Evolutionary conservation across 2,113 vertebrate species (phyloP), one percentile per base, ranked within the genome.

Genomic region (Onychorhynchus coronatus): DNA sequence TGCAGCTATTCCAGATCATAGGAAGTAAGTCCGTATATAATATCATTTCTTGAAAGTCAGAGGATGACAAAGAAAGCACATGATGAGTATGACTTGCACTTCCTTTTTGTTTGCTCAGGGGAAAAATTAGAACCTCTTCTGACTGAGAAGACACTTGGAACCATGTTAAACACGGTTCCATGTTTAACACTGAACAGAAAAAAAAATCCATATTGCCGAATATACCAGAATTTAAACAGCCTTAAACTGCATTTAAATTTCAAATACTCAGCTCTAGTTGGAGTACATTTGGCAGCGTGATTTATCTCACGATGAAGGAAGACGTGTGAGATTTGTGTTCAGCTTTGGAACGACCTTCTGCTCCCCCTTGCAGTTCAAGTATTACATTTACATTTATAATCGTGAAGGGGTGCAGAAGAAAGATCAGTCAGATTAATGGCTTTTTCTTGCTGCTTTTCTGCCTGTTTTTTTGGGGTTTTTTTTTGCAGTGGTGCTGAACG

Each of bases 401-500:
- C 70, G 13, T 42, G 22, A 37, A 31, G 31, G 11, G 19, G 11
- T 78, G 14, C 21, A 77, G 86, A 41, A 89, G 53, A 49, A 59
- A 37, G 5, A 25, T 25, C 73, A 71, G 6, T 47, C 44, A 35
- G 24, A 63, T 28, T n/a, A 25, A 82, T 6, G 24, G 2, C 19
- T 93, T 78, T 78, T n/a, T 63, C 52, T 47, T 92, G n/a, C 24
- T 44, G 25, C 35, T 65, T 53, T 67, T 37, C 9, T 50, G 35
- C 8, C 18, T 35, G 33, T 41, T 9, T 41, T 41, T 2, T 49
- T 24, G n/a, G n/a, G n/a, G n/a, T 85, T 53, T 79, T 58, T 61
- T 81, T 63, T 12, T 92, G 0, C 0, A 99, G 99, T 99, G 98
- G 99, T 99, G 81, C 96, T 99, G 97, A 98, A 94, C 72, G 98